A percentile compares a stretch with the other conserved stretches of the same genome.
These are phyloP conservation scores for Urocitellus parryii DNA, from an alignment of 2,113 vertebrate genomes.

Conservation along the genomic window DNA sequence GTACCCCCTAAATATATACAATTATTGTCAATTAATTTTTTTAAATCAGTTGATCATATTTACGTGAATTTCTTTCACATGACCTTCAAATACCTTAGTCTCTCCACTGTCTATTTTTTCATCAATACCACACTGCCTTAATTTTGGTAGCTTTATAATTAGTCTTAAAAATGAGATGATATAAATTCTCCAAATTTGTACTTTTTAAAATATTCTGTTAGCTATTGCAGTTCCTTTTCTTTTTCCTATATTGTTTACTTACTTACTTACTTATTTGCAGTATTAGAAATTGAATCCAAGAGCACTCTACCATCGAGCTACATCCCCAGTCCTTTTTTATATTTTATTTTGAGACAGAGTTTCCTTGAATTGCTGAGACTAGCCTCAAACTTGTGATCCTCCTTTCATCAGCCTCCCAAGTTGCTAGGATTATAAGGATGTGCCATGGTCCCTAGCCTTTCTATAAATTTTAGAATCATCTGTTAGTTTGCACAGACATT, in stretches of 20 bases:
- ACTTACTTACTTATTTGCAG: no score
- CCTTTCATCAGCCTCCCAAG: no score
- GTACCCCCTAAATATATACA: neutral
- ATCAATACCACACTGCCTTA: neutral
- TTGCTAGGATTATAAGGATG: no score
- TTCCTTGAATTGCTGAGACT: no score
- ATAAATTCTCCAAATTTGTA: neutral
- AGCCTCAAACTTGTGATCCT: no score
- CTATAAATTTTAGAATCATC: neutral
- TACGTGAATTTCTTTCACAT: neutral
- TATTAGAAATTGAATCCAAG: no score
- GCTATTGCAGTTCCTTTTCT: neutral
- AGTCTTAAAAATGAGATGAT: constrained; percentile 24
- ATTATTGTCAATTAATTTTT: neutral
- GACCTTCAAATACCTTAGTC: neutral
- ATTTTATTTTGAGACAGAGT: no score
- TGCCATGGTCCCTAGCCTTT: no score
- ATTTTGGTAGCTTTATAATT: neutral
- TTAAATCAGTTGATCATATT: neutral
- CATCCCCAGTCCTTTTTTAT: no score
- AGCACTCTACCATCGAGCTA: no score
- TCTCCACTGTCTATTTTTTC: constrained; percentile 8
- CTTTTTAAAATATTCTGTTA: neutral
- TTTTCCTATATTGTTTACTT: no score
- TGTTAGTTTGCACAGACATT: neutral